phyloP scores from a whole-genome alignment of 2,888 invertebrate genomes.

The Eupithecia pulchellata region DNA sequence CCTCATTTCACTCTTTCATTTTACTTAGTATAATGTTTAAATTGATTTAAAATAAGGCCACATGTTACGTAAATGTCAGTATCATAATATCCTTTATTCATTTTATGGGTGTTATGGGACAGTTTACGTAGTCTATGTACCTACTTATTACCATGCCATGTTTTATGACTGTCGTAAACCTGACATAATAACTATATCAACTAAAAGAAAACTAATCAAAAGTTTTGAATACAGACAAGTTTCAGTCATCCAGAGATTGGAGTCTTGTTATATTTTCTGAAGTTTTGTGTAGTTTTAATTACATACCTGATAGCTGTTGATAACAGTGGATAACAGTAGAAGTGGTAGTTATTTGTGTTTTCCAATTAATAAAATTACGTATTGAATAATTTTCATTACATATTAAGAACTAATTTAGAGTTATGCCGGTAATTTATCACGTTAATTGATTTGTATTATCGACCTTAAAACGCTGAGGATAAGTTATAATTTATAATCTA shows the following conservation, averaged over 20 bases:
- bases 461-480: not conserved
- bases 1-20: too few relatives aligned
- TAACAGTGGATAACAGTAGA: too few relatives aligned
- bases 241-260: not conserved
- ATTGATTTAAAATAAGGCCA: conserved; percentile 4
- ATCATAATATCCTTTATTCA: conserved; percentile 2
- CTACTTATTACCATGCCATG: conserved; percentile 1
- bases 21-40: not conserved
- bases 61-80: not conserved
- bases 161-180: conserved; percentile 14
- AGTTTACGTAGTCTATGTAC: conserved; percentile 7
- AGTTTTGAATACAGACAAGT: conserved; percentile 30
- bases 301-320: too few relatives aligned
- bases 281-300: not conserved
- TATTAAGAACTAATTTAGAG: not conserved
- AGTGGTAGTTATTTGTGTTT: not conserved
- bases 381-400: not conserved
- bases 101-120: conserved; percentile 9
- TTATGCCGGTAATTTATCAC: not conserved
- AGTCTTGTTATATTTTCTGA: not conserved
- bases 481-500: too few relatives aligned
- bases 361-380: not conserved
- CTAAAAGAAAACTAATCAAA: conserved; percentile 30
- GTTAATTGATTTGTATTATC: not conserved
- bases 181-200: conserved; percentile 13